Evolutionary conservation across 1,140 invertebrate species (phyloP), one percentile per base, ranked within the genome.

Genomic region (Hyposmocoma kahamanoa): DNA sequence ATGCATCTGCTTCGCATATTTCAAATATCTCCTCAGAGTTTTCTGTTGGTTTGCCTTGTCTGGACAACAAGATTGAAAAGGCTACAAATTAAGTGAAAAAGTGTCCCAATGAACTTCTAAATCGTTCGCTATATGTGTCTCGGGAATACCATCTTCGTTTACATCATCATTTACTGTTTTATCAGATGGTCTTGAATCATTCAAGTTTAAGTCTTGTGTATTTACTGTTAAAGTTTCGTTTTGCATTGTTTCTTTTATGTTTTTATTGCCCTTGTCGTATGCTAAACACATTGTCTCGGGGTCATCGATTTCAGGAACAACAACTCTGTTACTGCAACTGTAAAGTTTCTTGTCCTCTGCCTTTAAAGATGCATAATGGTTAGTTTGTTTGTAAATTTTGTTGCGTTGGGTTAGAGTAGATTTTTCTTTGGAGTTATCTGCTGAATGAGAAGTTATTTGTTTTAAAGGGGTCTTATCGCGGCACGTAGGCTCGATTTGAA

Each of bases 401-500:
- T 55, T 45, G 26, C 30, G 38, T 36, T 19, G 26, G 19, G 42
- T 63, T 68, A 80, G 59, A 51, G 72, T 70, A 44, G 46, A 19
- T 57, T 69, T 77, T 73, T 22, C 44, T 45, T 51, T 58, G 54
- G 4, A 39, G 45, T 57, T 44, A 30, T 47, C 22, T 36, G 30
- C 42, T 57, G 62, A 69, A 67, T 61, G 66, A 55, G 63, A 60
- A 62, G 62, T 69, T 83, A 78, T 84, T 81, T 81, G 76, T 82
- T 84, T 80, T 78, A 66, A 76, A 67, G 67, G 64, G 70, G 64
- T 59, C 73, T 80, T 82, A 81, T 81, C 81, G 66, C 62, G 52
- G 73, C 77, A 81, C 70, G 75, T 77, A 77, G 73, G 73, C 72
- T 67, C 58, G 72, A 82, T 84, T 84, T 84, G 77, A 84, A 84